Evolutionary conservation across 2,888 invertebrate species (phyloP), one percentile per base, ranked within the genome.

Genomic region (Apamea sordens): DNA sequence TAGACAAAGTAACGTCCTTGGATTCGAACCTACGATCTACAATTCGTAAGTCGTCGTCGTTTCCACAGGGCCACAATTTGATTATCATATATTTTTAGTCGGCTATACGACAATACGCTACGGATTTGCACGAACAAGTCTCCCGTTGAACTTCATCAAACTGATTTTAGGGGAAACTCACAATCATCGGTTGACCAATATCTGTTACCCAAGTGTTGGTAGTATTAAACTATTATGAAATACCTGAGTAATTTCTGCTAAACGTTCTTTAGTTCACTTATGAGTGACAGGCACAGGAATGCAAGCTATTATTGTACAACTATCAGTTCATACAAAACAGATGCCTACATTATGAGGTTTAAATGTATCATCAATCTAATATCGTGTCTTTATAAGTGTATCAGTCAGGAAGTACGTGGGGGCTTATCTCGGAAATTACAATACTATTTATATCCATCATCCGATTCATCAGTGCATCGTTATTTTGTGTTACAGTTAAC

Each of bases 261-360:
- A 77, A 68, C 11, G 24, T 71, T 59, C 24, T 21, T 36, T 61
- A 56, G 63, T 76, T 18, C 41, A 50, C 21, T 71, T 11, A 5
- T n/a, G 76, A 82, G 36, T 56, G 85, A 85, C 72, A 61, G 47
- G 41, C 67, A 18, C n/a, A 64, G 86, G 76, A 74, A 87, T 65
- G 63, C 71, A 44, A 28, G 56, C 69, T 85, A 75, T 77, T 77
- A 87, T 63, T 80, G 32, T 65, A 73, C 41, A 50, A 59, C 61
- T 76, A 83, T 74, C 83, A 64, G 73, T n/a, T 65, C 28, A 73
- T 53, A 74, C 44, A 53, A 77, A 87, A 77, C 85, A 87, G 85
- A 77, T 74, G 88, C 64, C 70, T 36, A 24, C 36, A 61, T 7
- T 77, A 56, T 67, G n/a, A 72, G 72, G 32, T 41, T 77, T 85